These are phyloP conservation scores for Platichthys stellatus DNA, from an alignment of 2,113 vertebrate species.

Conservation along the genomic window DNA sequence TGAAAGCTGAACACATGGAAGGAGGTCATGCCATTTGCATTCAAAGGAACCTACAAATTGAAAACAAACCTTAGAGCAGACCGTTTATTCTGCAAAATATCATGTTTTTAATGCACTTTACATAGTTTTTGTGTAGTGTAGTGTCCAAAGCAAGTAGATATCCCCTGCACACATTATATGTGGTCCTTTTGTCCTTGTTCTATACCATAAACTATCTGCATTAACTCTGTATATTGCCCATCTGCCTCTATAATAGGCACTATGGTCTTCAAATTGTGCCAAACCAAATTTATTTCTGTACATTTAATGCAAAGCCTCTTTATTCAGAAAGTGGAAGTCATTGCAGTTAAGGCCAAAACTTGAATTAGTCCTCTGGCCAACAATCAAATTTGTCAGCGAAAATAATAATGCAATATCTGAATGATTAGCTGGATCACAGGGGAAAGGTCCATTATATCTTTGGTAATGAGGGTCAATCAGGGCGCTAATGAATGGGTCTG, in stretches of 20 bases:
- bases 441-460: conserved; percentile 39
- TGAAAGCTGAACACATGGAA: conserved; percentile 44
- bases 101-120: background rate
- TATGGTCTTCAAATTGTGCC: background rate
- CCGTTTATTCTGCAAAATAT: conserved; percentile 6
- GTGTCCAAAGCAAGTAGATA: conserved; percentile 9
- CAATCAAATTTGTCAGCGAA: conserved; percentile 49
- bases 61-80: conserved; percentile 36
- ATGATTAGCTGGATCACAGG: conserved; percentile 42
- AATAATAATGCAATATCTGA: conserved; percentile 43
- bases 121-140: background rate
- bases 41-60: conserved; percentile 28
- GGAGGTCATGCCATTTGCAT: conserved; percentile 33
- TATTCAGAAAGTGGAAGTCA: conserved; percentile 46
- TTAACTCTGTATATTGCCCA: conserved; percentile 31
- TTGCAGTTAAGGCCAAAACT: conserved; percentile 28
- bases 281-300: conserved; percentile 37
- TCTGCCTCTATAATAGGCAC: background rate
- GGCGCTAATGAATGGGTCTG: conserved; percentile 45
- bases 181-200: conserved; percentile 23
- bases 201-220: conserved; percentile 27
- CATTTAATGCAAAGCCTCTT: conserved; percentile 42
- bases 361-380: conserved; percentile 37
- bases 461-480: conserved; percentile 57
- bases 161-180: conserved; percentile 22